These are phyloP conservation scores for Oostethus manadensis DNA, from an alignment of 2,113 vertebrate species.

Conservation along the genomic window DNA sequence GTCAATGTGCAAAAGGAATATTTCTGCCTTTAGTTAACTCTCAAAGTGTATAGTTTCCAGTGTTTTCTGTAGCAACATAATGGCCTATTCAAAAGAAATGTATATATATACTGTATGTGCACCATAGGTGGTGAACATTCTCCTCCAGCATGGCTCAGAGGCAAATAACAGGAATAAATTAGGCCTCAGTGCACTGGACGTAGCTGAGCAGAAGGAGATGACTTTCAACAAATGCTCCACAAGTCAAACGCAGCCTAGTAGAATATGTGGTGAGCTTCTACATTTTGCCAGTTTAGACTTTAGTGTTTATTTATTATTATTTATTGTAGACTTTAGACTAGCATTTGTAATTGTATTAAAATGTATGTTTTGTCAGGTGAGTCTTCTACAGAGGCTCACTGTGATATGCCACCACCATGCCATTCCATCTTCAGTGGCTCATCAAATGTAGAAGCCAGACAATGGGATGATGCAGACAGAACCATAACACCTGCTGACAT, in stretches of 20 bases:
- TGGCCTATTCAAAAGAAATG: neutral
- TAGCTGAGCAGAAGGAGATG: slow-evolving; percentile 64
- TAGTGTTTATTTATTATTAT: too few relatives aligned
- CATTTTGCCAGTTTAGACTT: too few relatives aligned
- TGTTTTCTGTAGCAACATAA: too few relatives aligned
- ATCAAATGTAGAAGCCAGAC: neutral
- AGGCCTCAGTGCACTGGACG: slow-evolving; percentile 68
- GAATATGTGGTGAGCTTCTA: neutral
- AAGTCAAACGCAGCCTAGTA: neutral
- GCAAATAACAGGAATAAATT: slow-evolving; percentile 54
- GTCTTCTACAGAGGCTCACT: slow-evolving; percentile 1
- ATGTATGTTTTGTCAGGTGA: slow-evolving; percentile 25
- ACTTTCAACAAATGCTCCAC: slow-evolving; percentile 50
- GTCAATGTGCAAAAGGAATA: too few relatives aligned
- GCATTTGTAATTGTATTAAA: neutral
- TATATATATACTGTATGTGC: slow-evolving; percentile 18
- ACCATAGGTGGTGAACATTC: slow-evolving; percentile 70
- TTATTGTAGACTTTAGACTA: too few relatives aligned
- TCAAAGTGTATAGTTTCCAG: too few relatives aligned
- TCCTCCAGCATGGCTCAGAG: slow-evolving; percentile 77
- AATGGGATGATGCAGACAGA: slow-evolving; percentile 7
- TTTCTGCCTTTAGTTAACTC: too few relatives aligned
- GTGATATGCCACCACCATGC: neutral
- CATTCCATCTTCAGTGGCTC: slow-evolving; percentile 2
- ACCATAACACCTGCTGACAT: slow-evolving; percentile 3